phyloP scores from a whole-genome alignment of 2,797 vertebrate genomes.

The Phaenicophaeus curvirostris region DNA sequence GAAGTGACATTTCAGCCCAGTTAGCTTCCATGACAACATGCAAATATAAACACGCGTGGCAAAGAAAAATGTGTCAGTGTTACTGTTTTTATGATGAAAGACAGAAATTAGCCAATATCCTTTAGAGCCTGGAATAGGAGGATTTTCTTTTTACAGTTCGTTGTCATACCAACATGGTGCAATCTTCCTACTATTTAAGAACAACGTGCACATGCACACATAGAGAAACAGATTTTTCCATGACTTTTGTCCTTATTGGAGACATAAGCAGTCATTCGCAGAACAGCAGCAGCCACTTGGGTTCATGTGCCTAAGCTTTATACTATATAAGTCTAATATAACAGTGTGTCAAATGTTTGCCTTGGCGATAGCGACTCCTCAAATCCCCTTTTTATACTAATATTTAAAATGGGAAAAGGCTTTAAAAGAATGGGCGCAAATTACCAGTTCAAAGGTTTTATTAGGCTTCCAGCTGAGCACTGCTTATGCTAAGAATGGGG shows the following conservation, averaged over 20 bases:
- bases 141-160: conserved; percentile 24
- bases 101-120: background rate
- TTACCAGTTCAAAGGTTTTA: conserved; percentile 67
- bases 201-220: background rate
- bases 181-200: background rate
- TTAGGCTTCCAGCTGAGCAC: conserved; percentile 34
- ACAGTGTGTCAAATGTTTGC: conserved; percentile 74
- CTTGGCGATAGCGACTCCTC: conserved; percentile 63
- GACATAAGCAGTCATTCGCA: background rate
- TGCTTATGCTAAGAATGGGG: conserved; percentile 34
- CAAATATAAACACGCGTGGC: conserved; percentile 50
- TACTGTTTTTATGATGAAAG: background rate
- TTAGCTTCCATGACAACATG: conserved; percentile 64
- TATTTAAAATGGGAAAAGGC: conserved; percentile 77
- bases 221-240: background rate
- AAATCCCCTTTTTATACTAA: conserved; percentile 74
- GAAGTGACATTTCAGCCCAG: conserved; percentile 5
- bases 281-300: conserved; percentile 10
- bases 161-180: conserved; percentile 38
- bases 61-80: background rate
- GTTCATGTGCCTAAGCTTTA: conserved; percentile 34
- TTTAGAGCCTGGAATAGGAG: background rate
- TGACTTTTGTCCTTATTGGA: conserved; percentile 44
- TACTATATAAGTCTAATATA: conserved; percentile 44
- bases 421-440: conserved; percentile 78